Conservation (phyloP, 2,888 invertebrate genomes). For the Limulus polyphemus region DNA sequence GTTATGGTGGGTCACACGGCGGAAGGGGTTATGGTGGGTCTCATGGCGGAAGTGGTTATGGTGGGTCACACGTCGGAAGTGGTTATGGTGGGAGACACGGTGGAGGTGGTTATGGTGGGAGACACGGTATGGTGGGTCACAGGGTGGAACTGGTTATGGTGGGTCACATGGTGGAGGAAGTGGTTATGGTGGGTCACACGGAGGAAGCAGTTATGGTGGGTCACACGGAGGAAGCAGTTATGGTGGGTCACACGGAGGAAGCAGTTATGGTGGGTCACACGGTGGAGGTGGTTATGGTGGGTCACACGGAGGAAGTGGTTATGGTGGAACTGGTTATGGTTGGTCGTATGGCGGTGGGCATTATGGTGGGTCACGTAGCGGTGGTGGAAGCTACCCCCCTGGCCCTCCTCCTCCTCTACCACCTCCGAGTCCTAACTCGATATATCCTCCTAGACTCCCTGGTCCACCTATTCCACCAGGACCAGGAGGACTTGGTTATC, state of each 20-base stretch:
- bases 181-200: conserved; percentile 1
- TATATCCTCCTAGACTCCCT: background rate
- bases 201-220: conserved; percentile 1
- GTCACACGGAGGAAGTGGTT: background rate
- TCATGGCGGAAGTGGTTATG: no score
- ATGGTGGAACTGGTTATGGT: conserved; percentile 1
- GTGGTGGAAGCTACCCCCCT: background rate
- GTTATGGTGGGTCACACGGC: no score
- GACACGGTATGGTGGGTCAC: no score
- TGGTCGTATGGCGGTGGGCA: conserved; percentile 1
- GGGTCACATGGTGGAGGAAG: conserved; percentile 16
- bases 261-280: background rate
- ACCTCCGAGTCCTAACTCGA: no score
- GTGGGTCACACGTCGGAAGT: no score
- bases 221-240: background rate
- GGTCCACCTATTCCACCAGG: conserved; percentile 5
- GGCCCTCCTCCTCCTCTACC: background rate
- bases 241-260: background rate
- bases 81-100: no score
- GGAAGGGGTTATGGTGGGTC: no score
- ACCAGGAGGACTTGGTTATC: conserved; percentile 5
- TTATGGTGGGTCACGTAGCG: background rate
- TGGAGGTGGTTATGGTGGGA: no score
- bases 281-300: conserved; percentile 1
- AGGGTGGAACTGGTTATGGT: conserved; percentile 3